These are phyloP conservation scores for Gerris buenoi DNA, from an alignment of 1,140 invertebrate species.

Conservation along the genomic window DNA sequence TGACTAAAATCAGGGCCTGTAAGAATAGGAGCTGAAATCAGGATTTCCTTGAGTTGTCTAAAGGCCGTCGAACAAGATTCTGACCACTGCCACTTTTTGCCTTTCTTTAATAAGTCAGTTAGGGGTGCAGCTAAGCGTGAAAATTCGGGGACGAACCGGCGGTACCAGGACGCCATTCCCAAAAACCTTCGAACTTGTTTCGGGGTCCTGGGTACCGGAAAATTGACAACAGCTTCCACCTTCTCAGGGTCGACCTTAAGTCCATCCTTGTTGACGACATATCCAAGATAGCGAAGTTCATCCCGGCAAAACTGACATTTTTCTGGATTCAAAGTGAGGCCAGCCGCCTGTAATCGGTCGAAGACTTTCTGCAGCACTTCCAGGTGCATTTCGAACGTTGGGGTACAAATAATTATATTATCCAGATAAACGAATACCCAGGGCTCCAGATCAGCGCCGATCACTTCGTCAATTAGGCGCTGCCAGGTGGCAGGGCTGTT, in stretches of 20 bases:
- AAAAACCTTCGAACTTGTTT: conserved; percentile 32
- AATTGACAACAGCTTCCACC: conserved; percentile 18
- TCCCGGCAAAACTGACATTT: conserved; percentile 21
- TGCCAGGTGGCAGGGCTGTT: conserved; percentile 25
- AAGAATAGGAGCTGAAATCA: too few species aligned
- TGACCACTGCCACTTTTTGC: neutral
- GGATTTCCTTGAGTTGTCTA: too few species aligned
- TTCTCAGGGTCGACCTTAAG: conserved; percentile 8
- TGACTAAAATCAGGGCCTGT: too few species aligned
- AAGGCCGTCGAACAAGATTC: neutral
- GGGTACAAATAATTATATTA: conserved; percentile 22
- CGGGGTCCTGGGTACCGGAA: conserved; percentile 23
- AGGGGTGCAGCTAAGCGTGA: conserved; percentile 26
- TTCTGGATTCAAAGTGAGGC: conserved; percentile 23
- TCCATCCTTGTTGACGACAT: conserved; percentile 4
- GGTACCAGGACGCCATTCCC: conserved; percentile 31
- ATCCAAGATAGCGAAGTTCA: conserved; percentile 11
- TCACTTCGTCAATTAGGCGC: conserved; percentile 21
- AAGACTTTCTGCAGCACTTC: conserved; percentile 19
- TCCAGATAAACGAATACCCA: conserved; percentile 21
- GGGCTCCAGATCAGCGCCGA: conserved; percentile 13
- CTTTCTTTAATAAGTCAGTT: conserved; percentile 6
- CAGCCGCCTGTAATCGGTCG: conserved; percentile 17
- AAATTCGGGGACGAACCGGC: conserved; percentile 32
- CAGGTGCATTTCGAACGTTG: conserved; percentile 22